These are phyloP conservation scores for Oncopeltus fasciatus DNA, from an alignment of 1,140 invertebrate species.

Conservation along the genomic window DNA sequence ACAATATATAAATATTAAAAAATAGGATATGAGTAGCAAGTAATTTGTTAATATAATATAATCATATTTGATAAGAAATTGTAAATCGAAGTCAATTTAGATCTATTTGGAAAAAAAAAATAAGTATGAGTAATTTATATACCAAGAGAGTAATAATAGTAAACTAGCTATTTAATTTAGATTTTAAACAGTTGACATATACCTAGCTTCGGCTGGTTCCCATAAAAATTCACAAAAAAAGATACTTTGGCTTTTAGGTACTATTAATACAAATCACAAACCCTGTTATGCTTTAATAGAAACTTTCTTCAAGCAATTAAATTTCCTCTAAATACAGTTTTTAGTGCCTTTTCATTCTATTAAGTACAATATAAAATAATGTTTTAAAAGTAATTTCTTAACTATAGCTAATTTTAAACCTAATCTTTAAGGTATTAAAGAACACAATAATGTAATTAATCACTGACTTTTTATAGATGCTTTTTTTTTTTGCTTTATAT, in stretches of 20 bases:
- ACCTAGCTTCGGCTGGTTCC: constrained; percentile 16
- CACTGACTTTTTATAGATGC: not conserved
- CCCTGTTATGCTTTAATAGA: not conserved
- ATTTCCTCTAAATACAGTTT: constrained; percentile 1
- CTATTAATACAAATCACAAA: not conserved
- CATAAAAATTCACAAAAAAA: constrained; percentile 7
- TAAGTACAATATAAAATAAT: not conserved
- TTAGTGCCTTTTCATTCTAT: constrained; percentile 15
- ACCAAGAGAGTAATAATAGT: too few relatives aligned
- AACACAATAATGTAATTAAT: not conserved
- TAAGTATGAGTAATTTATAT: too few relatives aligned
- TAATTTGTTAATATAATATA: too few relatives aligned
- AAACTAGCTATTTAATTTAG: too few relatives aligned
- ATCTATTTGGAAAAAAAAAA: too few relatives aligned
- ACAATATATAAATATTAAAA: too few relatives aligned
- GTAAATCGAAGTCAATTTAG: too few relatives aligned
- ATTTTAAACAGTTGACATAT: too few relatives aligned
- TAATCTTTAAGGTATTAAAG: not conserved
- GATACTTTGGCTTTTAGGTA: constrained; percentile 11
- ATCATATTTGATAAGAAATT: too few relatives aligned
- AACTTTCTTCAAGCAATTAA: not conserved
- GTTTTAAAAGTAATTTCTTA: not conserved
- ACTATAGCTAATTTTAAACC: not conserved
- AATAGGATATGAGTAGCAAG: too few relatives aligned
- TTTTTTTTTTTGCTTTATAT: not conserved